Base-by-base conservation (phyloP, 1,140 invertebrate species). In the Sycophila sp. region DNA sequence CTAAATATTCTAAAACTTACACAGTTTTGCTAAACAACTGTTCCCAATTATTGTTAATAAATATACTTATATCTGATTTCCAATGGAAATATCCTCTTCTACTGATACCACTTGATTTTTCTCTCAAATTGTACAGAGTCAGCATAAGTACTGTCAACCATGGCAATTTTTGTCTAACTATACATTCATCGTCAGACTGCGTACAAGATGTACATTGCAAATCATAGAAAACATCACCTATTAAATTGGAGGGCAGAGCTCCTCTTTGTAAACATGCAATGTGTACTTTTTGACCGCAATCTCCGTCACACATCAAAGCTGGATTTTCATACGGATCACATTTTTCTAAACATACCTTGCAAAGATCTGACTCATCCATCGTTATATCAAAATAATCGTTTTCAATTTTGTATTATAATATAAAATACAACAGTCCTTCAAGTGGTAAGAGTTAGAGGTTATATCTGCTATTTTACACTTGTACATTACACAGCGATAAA, bases 211-310 rank as follows among this genome's bases (percentile, higher is more conserved):
- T 76, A 77, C 93, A 95, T 40, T 85, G 89, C 42, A 93, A 91
- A 38, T 89, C 87, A 69, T 93, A 95, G 80, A 94, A 94, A 10
- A 93, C 88, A 87, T 95, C 94, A 24, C 92, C 92, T 2, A 89
- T 77, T 17, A 94, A 85, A 62, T 90, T 88, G 0, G 89, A 91
- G 0, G 92, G 92, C 7, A 90, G 88, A 19, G 89, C 88, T 11
- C 87, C 87, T 34, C 88, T 82, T 69, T 85, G 85, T 32, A 93
- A 80, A 77, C 92, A 93, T 17, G 81, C 81, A 15, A 91, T 77
- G 77, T 93, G 92, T 32, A 93, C 88, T 72, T 86, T 87, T 72
- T 75, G 73, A 1, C 81, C 76, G 75, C 92, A 93, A 45, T 79
- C 76, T 19, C 78, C 81, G 4, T 42, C 49, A 26, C 84, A 86